Evolutionary conservation across 2,888 invertebrate species (phyloP), one percentile per base, ranked within the genome.

Genomic region (Drosophila eohydei): DNA sequence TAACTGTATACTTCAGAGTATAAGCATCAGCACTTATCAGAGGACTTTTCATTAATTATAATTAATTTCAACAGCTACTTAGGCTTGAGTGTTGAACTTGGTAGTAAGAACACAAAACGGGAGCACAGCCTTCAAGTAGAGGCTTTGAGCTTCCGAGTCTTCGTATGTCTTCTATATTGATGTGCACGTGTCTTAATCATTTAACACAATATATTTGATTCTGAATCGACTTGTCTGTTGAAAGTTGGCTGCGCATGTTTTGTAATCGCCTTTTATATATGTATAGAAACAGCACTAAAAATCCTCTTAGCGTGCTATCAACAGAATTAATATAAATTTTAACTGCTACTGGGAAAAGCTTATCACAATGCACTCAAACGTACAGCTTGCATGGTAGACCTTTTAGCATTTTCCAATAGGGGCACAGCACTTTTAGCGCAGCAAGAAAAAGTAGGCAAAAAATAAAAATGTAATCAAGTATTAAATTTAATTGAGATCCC

Each of bases 351-450:
- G 9, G 12, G 9, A 28, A n/a, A 14, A 28, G 38, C 52, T 44
- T 72, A 72, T 73, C 82, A 58, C 50, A 46, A 51, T 68, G 61
- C 54, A 77, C 59, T 67, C 52, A 43, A 3, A 21, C 48, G 70
- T 58, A 83, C 51, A 44, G 36, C 65, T 41, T 41, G 16, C 16
- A 57, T 48, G 34, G 59, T 73, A 36, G 68, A 62, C 43, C 62
- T 64, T 67, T 52, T 28, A 71, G 59, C 51, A 52, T 66, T 83
- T 83, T 67, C 63, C 88, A 50, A 52, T 62, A 60, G 88, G 78
- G 57, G 69, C 55, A 34, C 81, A 83, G 87, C 59, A 72, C 46
- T 28, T 7, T 9, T 21, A 63, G 48, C 26, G 9, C 28, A 55
- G 16, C 12, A 26, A 41, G 38, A 57, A 79, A 85, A 85, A 40